Conservation (phyloP, 2,113 vertebrate genomes). For the Cryptotis parvus region DNA sequence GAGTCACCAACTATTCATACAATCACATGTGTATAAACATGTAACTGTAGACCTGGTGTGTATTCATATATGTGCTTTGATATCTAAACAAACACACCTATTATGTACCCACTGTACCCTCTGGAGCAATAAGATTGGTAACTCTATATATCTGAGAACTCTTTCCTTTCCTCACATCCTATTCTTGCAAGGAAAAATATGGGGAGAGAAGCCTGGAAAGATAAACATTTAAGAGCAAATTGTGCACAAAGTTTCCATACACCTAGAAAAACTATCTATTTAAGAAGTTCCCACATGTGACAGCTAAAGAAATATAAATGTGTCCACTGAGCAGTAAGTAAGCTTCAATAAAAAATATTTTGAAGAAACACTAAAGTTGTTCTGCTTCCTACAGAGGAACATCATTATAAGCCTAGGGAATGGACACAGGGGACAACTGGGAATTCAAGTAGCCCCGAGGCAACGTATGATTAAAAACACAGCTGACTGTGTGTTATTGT, state of each 20-base stretch:
- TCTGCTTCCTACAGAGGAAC: background rate
- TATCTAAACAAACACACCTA: background rate
- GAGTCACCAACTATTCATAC: background rate
- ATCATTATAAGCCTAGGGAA: background rate
- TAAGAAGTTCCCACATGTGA: background rate
- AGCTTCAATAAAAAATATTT: background rate
- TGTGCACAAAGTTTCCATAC: background rate
- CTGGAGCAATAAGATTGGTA: background rate
- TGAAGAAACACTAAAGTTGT: background rate
- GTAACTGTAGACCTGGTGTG: background rate
- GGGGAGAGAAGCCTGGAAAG: too few relatives aligned
- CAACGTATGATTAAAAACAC: background rate
- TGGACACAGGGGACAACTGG: background rate
- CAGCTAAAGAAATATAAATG: background rate
- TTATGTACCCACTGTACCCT: background rate
- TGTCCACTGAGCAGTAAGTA: constrained; percentile 36
- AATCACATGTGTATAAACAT: background rate
- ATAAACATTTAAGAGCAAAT: too few relatives aligned
- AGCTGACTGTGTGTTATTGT: background rate
- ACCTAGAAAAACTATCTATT: background rate
- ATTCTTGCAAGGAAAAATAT: background rate
- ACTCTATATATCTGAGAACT: background rate
- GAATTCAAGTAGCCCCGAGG: background rate
- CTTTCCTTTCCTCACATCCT: background rate
- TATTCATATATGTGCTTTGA: background rate